phyloP scores from a whole-genome alignment of 2,797 vertebrate genomes.

The Lepidocolaptes lacrymiger region DNA sequence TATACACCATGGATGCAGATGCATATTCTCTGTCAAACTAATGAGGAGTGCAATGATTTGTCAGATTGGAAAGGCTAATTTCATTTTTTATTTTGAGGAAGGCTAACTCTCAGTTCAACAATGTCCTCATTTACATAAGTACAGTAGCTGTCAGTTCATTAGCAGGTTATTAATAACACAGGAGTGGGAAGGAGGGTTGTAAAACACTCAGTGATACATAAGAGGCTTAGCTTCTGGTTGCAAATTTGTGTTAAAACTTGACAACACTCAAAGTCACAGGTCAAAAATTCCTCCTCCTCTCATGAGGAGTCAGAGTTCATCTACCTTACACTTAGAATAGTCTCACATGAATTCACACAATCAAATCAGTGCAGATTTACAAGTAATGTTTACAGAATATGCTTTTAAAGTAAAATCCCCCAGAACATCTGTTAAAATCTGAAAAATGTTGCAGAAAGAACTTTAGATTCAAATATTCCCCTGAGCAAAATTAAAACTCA shows the following conservation, averaged over 20 bases:
- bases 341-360: not conserved
- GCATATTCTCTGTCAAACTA: not conserved
- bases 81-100: not conserved
- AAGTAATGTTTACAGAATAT: not conserved
- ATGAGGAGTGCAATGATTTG: not conserved
- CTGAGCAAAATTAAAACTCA: no score
- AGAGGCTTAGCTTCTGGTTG: not conserved
- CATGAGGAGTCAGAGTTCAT: not conserved
- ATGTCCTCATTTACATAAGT: constrained; percentile 47
- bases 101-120: constrained; percentile 34
- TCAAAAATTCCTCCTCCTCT: not conserved
- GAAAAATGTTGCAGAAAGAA: no score
- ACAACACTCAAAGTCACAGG: not conserved
- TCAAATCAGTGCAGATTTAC: not conserved
- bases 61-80: constrained; percentile 10
- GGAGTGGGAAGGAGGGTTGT: not conserved
- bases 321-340: not conserved
- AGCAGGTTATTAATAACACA: constrained; percentile 43
- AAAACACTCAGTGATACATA: not conserved
- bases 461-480: no score
- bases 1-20: not conserved
- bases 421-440: not conserved
- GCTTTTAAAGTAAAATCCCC: not conserved
- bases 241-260: not conserved
- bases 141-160: constrained; percentile 41